phyloP scores from a whole-genome alignment of 2,797 vertebrate species.

The Anabacerthia variegaticeps region DNA sequence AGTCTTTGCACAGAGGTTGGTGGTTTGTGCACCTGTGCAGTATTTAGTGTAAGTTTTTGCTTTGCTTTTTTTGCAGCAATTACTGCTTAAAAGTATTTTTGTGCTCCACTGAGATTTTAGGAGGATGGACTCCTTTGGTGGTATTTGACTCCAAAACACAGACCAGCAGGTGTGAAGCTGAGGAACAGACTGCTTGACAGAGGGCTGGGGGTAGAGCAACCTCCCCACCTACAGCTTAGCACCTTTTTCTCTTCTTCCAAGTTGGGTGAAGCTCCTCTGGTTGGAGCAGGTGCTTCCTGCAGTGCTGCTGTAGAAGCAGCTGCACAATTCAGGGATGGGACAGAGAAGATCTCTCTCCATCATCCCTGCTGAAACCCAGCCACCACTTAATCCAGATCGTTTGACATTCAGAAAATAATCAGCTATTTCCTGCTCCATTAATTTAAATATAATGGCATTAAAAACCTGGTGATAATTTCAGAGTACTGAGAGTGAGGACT shows the following conservation, averaged over 20 bases:
- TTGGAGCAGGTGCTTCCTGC: not conserved
- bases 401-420: not conserved
- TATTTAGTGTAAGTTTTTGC: not conserved
- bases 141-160: not conserved
- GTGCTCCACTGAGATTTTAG: not conserved
- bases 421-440: not conserved
- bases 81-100: not conserved
- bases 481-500: not conserved
- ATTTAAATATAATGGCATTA: not conserved
- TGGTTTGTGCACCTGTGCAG: not conserved
- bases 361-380: not conserved
- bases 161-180: not conserved
- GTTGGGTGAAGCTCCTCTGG: not conserved
- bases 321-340: not conserved
- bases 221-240: not conserved
- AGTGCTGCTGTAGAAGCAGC: not conserved
- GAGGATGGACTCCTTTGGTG: not conserved
- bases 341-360: not conserved
- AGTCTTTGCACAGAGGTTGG: not conserved
- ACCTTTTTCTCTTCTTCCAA: not conserved
- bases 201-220: not conserved
- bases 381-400: not conserved
- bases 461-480: not conserved
- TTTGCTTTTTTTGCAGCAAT: not conserved
- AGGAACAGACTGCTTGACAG: not conserved